These are phyloP conservation scores for Cichlasoma orientale DNA, from an alignment of 2,797 vertebrate genomes.

Conservation along the genomic window DNA sequence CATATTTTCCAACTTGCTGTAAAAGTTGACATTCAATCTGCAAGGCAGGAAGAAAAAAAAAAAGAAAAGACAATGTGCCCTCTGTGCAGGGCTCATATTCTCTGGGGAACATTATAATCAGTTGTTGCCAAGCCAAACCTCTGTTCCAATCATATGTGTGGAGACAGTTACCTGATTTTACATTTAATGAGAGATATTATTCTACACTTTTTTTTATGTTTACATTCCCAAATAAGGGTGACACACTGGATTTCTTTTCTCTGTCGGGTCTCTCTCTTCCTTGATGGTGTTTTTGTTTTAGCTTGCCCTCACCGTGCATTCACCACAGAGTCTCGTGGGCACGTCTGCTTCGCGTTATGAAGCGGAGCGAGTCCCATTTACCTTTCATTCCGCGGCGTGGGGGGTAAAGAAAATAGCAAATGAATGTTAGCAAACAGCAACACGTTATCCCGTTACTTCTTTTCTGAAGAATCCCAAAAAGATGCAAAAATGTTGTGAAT, in stretches of 20 bases:
- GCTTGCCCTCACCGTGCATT: slow-evolving; percentile 49
- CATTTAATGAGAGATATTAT: slow-evolving; percentile 54
- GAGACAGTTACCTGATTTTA: slow-evolving; percentile 46
- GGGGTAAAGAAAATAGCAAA: slow-evolving; percentile 57
- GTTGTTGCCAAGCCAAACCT: slow-evolving; percentile 77
- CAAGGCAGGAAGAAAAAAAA: slow-evolving; percentile 54
- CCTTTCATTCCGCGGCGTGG: slow-evolving; percentile 44
- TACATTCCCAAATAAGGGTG: slow-evolving; percentile 81
- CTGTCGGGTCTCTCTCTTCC: slow-evolving; percentile 56
- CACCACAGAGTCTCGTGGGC: slow-evolving; percentile 48
- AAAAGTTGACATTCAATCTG: slow-evolving; percentile 79
- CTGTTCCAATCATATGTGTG: slow-evolving; percentile 54
- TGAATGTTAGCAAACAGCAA: slow-evolving; percentile 78
- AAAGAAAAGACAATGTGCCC: slow-evolving; percentile 77
- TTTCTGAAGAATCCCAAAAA: slow-evolving; percentile 65
- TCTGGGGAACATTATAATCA: slow-evolving; percentile 77
- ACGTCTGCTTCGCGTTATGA: slow-evolving; percentile 43
- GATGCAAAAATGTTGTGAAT: slow-evolving; percentile 84
- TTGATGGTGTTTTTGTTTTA: slow-evolving; percentile 33
- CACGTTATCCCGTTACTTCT: slow-evolving; percentile 65
- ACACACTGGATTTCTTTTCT: slow-evolving; percentile 82
- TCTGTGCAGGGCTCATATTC: slow-evolving; percentile 77
- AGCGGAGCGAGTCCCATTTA: slow-evolving; percentile 33
- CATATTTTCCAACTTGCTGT: slow-evolving; percentile 76
- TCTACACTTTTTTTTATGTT: slow-evolving; percentile 68